phyloP scores from a whole-genome alignment of 2,113 vertebrate genomes.

The Pogonocichla stellata region DNA sequence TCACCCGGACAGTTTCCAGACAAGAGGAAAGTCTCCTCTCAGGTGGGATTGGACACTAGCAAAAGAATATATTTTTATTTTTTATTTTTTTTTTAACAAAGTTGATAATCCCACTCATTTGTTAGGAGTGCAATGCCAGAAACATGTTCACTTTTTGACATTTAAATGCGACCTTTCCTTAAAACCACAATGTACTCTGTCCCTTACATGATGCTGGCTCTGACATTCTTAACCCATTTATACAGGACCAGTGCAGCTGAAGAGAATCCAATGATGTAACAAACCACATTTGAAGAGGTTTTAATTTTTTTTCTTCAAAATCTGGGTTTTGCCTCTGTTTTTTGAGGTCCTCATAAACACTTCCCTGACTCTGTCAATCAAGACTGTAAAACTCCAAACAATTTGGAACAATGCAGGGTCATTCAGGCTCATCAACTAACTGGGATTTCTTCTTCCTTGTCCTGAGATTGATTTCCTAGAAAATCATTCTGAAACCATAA shows the following conservation, averaged over 20 bases:
- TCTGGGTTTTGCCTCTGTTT: neutral
- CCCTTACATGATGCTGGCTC: neutral
- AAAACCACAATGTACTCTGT: neutral
- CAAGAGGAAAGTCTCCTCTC: neutral
- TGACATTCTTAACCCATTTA: neutral
- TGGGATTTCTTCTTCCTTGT: neutral
- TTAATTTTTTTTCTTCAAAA: neutral
- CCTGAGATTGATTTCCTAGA: neutral
- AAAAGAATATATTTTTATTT: neutral
- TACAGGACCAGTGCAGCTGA: neutral
- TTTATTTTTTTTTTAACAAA: neutral
- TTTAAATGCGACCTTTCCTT: constrained; percentile 30
- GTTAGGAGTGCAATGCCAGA: neutral
- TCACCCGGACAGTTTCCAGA: neutral
- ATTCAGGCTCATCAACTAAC: neutral
- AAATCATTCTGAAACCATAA: neutral
- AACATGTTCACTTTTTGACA: neutral
- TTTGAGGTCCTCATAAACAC: neutral
- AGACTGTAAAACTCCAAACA: neutral
- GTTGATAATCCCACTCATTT: neutral
- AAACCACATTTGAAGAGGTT: neutral
- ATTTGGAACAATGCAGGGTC: neutral
- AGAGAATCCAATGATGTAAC: neutral
- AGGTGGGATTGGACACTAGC: neutral
- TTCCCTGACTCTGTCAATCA: neutral